Percentiles rank a stretch among this genome's conserved stretches.
Evolutionary conservation across 2,113 vertebrate species (phyloP).

Genomic region (Chaenogobius annularis): DNA sequence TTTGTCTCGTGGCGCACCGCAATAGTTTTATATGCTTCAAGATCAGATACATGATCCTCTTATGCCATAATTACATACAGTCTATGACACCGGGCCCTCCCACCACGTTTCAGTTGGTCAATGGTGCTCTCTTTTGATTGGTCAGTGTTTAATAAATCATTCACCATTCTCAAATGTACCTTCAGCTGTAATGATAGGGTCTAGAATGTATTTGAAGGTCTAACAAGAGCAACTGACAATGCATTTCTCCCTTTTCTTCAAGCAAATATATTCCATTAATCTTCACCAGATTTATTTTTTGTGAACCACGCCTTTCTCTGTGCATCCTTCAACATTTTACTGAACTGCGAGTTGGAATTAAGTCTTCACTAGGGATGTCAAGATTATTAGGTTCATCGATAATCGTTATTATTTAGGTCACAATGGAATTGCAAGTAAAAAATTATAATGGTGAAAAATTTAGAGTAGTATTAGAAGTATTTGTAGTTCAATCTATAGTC

Average conservation of each 20-base stretch:
- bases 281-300: background rate
- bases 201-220: background rate
- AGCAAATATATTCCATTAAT: background rate
- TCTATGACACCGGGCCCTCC: background rate
- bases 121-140: background rate
- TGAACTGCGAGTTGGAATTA: background rate
- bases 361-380: too few relatives aligned
- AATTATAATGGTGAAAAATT: too few relatives aligned
- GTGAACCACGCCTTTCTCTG: background rate
- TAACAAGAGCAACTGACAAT: background rate
- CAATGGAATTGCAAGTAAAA: too few relatives aligned
- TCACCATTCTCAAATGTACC: background rate
- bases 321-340: background rate
- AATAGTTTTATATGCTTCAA: background rate
- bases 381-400: too few relatives aligned
- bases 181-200: background rate
- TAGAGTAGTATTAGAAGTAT: too few relatives aligned
- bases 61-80: constrained; percentile 1
- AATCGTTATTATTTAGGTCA: too few relatives aligned
- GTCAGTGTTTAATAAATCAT: background rate
- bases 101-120: background rate
- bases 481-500: too few relatives aligned
- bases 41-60: constrained; percentile 6
- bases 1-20: background rate
- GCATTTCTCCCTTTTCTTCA: background rate